Conservation (phyloP, 2,888 invertebrate genomes). For the Macrophya annulata region DNA sequence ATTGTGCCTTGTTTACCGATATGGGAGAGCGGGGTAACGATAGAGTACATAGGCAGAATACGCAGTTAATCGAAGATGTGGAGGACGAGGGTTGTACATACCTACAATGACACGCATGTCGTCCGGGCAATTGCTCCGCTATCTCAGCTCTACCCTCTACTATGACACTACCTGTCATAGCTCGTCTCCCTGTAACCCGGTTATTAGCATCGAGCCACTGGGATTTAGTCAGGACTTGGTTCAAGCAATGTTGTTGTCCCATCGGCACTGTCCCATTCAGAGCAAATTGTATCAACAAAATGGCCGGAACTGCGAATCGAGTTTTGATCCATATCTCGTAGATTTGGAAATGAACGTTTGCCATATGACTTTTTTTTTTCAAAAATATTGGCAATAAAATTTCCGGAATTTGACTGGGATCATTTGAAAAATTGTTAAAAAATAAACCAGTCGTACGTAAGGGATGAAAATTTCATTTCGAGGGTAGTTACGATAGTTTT, state of each 20-base stretch:
- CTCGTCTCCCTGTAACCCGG: slow-evolving; percentile 70
- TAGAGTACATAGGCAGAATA: neutral
- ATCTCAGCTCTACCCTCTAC: slow-evolving; percentile 58
- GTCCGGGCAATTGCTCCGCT: slow-evolving; percentile 65
- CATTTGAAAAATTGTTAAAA: no score
- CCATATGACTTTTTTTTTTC: no score
- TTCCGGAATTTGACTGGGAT: no score
- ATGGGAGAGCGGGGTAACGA: neutral
- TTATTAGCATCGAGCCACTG: slow-evolving; percentile 71
- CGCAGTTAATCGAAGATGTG: slow-evolving; percentile 31
- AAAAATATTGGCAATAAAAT: no score
- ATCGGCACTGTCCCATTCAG: slow-evolving; percentile 1
- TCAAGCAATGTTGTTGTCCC: slow-evolving; percentile 34
- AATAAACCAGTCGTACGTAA: no score
- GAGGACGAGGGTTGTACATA: slow-evolving; percentile 59
- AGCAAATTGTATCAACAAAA: slow-evolving; percentile 35
- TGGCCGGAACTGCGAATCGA: neutral
- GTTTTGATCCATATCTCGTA: no score
- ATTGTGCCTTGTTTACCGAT: slow-evolving; percentile 4
- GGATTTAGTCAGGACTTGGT: slow-evolving; percentile 28
- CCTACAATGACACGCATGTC: slow-evolving; percentile 70
- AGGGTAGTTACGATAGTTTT: no score
- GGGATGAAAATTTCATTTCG: no score
- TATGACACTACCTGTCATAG: slow-evolving; percentile 72
- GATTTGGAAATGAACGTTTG: no score